phyloP scores from a whole-genome alignment of 2,888 invertebrate genomes.

The Griposia aprilina region DNA sequence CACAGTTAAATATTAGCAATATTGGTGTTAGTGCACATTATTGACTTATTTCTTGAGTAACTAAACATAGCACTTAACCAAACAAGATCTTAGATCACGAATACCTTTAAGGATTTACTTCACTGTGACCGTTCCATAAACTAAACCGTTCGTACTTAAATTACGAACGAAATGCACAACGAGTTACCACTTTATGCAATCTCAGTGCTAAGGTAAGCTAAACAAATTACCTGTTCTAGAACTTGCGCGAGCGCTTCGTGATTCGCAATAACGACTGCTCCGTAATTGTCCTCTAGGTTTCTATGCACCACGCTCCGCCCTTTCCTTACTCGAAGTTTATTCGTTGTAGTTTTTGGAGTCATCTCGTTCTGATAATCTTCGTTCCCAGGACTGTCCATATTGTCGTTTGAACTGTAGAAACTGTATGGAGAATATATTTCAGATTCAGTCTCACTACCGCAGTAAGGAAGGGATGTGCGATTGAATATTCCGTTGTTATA shows the following conservation, averaged over 20 bases:
- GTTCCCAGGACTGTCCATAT: slow-evolving; percentile 85
- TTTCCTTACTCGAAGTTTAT: slow-evolving; percentile 94
- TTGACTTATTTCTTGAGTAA: background rate
- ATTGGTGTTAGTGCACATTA: background rate
- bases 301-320: slow-evolving; percentile 96
- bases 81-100: slow-evolving; percentile 45
- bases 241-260: slow-evolving; percentile 97
- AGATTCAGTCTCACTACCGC: slow-evolving; percentile 95
- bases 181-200: slow-evolving; percentile 52
- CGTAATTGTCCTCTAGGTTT: slow-evolving; percentile 97
- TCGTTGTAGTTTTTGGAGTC: slow-evolving; percentile 89
- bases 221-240: slow-evolving; percentile 94
- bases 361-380: slow-evolving; percentile 87
- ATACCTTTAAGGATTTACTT: slow-evolving; percentile 44
- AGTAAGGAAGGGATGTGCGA: slow-evolving; percentile 94
- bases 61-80: slow-evolving; percentile 15
- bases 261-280: slow-evolving; percentile 96
- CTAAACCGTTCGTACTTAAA: slow-evolving; percentile 29
- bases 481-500: slow-evolving; percentile 90
- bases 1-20: background rate
- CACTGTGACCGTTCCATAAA: slow-evolving; percentile 25
- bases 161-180: slow-evolving; percentile 50
- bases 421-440: slow-evolving; percentile 96
- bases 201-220: slow-evolving; percentile 65
- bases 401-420: slow-evolving; percentile 92